Evolutionary conservation across 2,888 invertebrate genomes (phyloP), one percentile per base, ranked within the genome.

Genomic region (Xestobium rufovillosum): DNA sequence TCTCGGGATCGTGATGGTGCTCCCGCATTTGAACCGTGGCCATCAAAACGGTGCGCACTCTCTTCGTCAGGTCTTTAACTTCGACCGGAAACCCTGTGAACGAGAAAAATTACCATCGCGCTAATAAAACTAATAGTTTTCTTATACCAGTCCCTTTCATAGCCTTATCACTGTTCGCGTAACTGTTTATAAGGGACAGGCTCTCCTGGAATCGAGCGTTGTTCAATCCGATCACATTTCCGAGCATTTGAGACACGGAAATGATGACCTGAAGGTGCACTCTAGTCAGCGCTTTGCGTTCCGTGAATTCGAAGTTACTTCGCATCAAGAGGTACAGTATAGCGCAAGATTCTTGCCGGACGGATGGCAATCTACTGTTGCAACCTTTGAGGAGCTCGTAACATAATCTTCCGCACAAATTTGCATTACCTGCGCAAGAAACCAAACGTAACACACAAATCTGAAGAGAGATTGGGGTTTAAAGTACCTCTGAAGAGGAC

Each of bases 201-300:
- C 90, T 91, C 63, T 94, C 91, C 70, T 94, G 91, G 65, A 96
- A 94, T 28, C 91, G 76, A n/a, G 88, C 82, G 65, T 90, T 92
- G 67, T 92, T 92, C 46, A 91, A 68, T 2, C 86, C 86, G n/a
- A 86, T 83, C 3, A 90, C 82, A 55, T 84, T 88, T 39, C 94
- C 92, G 44, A 94, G 76, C 67, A 96, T 78, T 65, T 92, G 87
- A 0, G 95, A 95, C 9, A 96, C 90, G 0, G 94, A 90, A 55
- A 96, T 92, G 45, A 95, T 94, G 17, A 94, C 90, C 76, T 92
- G 91, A 31, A 91, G 68, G 57, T 92, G 92, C 1, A 94, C 91
- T 45, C 94, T 70, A 1, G 89, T 92, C 43, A 94, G 72, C 39
- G 84, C 85, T 48, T 85, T 85, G 25, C 84, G 76, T 34, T 80